Evolutionary conservation across 2,888 invertebrate genomes (phyloP).

Genomic region (Maniola hyperantus): DNA sequence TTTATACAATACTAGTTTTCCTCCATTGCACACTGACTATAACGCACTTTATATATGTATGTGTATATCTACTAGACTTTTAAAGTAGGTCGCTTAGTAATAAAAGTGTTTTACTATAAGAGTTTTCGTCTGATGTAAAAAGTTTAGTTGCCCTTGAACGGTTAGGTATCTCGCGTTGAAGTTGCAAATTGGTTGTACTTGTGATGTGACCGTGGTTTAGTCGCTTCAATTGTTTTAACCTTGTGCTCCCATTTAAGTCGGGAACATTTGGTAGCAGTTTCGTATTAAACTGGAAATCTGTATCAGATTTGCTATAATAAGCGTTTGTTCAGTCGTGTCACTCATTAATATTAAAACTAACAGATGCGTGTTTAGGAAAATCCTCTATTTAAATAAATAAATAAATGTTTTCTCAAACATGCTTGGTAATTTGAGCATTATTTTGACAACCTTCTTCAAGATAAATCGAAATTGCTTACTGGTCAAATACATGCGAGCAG

Average conservation of each 20-base stretch:
- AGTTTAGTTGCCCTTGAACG: conserved; percentile 25
- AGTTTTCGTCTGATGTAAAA: conserved; percentile 20
- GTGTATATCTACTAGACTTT: neutral
- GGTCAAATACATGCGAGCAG: no score
- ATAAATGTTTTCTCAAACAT: no score
- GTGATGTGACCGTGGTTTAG: conserved; percentile 56
- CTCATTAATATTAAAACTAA: no score
- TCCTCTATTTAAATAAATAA: no score
- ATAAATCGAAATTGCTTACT: no score
- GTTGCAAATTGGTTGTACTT: conserved; percentile 19
- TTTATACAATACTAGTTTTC: neutral
- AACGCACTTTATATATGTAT: neutral
- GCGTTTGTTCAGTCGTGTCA: neutral
- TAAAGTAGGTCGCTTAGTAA: neutral
- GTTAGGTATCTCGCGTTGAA: conserved; percentile 22
- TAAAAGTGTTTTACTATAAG: conserved; percentile 4
- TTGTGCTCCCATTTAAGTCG: conserved; percentile 64
- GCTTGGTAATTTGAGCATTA: no score
- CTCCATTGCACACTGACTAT: neutral
- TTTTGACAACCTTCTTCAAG: no score
- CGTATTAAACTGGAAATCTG: conserved; percentile 37
- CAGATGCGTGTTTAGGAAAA: no score
- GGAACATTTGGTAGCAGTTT: conserved; percentile 38
- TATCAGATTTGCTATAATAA: neutral
- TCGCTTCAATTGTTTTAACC: conserved; percentile 68